A percentile compares a stretch with the other conserved stretches of the same genome.
Conservation (phyloP, 2,113 vertebrate species). For the Leptobrachium ailaonicum region DNA sequence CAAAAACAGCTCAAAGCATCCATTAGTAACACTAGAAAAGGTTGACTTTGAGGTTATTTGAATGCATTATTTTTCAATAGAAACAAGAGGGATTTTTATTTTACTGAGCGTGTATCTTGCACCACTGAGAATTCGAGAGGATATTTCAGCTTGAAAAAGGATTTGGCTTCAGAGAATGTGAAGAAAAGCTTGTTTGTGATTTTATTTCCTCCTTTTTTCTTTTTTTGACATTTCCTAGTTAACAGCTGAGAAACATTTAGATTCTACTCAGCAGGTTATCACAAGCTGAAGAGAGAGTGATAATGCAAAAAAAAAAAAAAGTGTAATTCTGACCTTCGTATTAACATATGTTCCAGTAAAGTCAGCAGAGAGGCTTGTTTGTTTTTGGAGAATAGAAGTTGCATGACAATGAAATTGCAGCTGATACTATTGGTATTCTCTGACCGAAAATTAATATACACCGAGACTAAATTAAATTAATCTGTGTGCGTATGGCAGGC, state of each 20-base stretch:
- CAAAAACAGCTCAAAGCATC: neutral
- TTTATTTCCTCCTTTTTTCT: neutral
- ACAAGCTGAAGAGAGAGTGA: neutral
- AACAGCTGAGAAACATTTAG: conserved; percentile 22
- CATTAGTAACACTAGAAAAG: neutral
- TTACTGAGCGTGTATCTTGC: neutral
- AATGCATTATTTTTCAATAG: neutral
- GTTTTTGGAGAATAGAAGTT: conserved; percentile 15
- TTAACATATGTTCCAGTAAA: conserved; percentile 1
- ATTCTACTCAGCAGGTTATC: conserved; percentile 7
- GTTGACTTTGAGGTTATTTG: neutral
- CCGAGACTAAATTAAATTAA: no score
- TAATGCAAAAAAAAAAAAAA: conserved; percentile 32
- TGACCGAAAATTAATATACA: no score
- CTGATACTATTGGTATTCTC: neutral
- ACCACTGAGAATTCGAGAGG: neutral
- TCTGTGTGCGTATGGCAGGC: no score
- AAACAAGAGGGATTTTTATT: neutral
- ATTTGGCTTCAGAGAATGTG: neutral
- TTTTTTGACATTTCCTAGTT: conserved; percentile 21
- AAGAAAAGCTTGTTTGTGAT: neutral
- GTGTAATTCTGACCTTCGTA: conserved; percentile 33
- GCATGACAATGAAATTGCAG: conserved; percentile 21
- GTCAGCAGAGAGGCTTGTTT: conserved; percentile 24
- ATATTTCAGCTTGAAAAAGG: conserved; percentile 11